Base-by-base conservation (phyloP, 1,140 invertebrate species). In the Rhyacophila brunnea region DNA sequence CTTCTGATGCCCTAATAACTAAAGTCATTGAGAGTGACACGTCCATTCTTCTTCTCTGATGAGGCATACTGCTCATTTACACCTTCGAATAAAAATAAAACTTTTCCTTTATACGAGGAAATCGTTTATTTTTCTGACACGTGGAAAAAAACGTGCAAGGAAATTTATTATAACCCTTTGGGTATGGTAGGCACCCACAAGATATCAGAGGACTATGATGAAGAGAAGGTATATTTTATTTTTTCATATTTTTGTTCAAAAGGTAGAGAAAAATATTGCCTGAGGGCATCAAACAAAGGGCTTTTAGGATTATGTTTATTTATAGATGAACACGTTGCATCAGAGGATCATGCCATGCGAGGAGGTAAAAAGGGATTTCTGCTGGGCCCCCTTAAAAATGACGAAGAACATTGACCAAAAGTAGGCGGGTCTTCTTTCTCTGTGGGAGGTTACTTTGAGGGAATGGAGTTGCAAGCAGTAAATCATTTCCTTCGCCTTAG, bases 21-120 rank as follows among this genome's bases (percentile, higher is more conserved):
- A 58, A 60, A 65, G 62, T 65, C 62, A 65, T 65, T 65, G 62
- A 60, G 62, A 65, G 58, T 65, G 62, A 65, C 62, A 65, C 62
- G 62, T 65, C 62, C 62, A 65, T 65, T 65, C 62, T 65, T 65
- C 58, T 60, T 65, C 58, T 60, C 60, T 64, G 62, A 64, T 64
- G 62, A 64, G 50, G 50, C 62, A 56, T 58, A 52, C 53, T 45
- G 40, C 60, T 64, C 62, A 64, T 64, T 64, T 60, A 53, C 62
- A 60, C 62, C 57, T 23, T 32, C 18, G 6, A n/a, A 35, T 49
- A 35, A 49, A 6, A 17, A 32, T 3, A 5, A 11, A 15, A 58
- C 23, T 14, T 11, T 50, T 17, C 15, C 11, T 6, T n/a, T n/a
- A n/a, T 28, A 5, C 23, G 23, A 5, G 23, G 23, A 28, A 28